Evolutionary conservation across 2,888 invertebrate species (phyloP).

Genomic region (Lasioglossum villosulum): DNA sequence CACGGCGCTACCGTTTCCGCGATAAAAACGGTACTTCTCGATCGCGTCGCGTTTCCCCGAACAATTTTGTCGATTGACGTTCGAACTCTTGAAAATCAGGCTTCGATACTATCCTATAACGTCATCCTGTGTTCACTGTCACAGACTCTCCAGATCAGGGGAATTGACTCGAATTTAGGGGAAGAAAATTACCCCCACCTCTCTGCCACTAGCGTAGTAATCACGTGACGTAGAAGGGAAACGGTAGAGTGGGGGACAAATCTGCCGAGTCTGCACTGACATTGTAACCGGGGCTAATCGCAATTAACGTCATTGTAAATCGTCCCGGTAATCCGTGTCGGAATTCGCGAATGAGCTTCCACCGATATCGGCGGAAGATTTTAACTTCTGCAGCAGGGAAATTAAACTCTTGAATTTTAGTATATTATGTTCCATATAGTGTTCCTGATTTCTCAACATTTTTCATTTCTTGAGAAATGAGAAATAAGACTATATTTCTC

Average conservation of each 20-base stretch:
- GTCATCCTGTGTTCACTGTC: background rate
- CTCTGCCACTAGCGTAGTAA: no score
- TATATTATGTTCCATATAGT: no score
- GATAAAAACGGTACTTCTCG: constrained; percentile 5
- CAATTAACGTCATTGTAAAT: background rate
- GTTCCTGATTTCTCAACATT: no score
- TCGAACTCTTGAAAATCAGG: background rate
- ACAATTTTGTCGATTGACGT: background rate
- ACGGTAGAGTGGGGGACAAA: no score
- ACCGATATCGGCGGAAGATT: background rate
- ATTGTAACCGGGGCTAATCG: background rate
- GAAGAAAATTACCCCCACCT: no score
- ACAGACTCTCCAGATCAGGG: no score
- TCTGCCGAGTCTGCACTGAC: background rate
- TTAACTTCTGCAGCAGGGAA: background rate
- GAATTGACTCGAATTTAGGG: no score
- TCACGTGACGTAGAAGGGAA: no score
- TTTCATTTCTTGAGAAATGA: no score
- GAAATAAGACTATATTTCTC: no score
- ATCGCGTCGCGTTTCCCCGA: background rate
- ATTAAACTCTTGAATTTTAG: background rate
- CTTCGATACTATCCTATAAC: background rate
- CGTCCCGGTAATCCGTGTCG: background rate
- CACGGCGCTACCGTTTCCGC: constrained; percentile 20
- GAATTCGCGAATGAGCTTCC: background rate